Percentiles rank a stretch among this genome's conserved stretches.
These are phyloP conservation scores for Creontiades dilutus DNA, from an alignment of 2,888 invertebrate genomes.

Conservation along the genomic window DNA sequence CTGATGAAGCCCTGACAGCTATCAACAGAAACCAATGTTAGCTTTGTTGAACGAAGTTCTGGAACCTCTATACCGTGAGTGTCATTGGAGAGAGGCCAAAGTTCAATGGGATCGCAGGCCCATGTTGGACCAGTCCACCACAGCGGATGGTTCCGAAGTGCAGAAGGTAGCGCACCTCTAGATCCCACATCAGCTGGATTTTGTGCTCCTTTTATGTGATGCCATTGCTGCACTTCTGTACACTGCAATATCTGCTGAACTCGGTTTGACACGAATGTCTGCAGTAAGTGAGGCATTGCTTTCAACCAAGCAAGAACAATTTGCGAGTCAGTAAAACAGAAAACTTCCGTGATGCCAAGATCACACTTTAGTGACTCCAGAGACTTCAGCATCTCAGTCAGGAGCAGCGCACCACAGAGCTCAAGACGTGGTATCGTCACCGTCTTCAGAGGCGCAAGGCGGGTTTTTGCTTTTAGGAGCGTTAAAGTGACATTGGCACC, in stretches of 20 bases:
- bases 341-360: background rate
- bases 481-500: background rate
- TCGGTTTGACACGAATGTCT: background rate
- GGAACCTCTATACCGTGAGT: background rate
- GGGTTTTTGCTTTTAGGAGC: constrained; percentile 72
- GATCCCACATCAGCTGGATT: too few relatives aligned
- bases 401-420: constrained; percentile 1
- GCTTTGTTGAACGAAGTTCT: background rate
- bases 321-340: background rate
- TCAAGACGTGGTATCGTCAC: constrained; percentile 70
- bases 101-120: background rate
- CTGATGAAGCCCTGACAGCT: background rate
- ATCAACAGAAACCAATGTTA: background rate
- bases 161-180: too few relatives aligned
- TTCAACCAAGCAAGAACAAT: background rate
- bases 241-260: too few relatives aligned
- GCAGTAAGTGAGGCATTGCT: background rate
- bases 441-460: constrained; percentile 74
- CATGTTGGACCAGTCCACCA: too few relatives aligned
- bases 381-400: constrained; percentile 48
- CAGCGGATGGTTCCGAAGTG: too few relatives aligned
- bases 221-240: too few relatives aligned
- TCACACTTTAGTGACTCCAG: background rate
- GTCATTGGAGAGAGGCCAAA: too few relatives aligned
- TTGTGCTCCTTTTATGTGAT: too few relatives aligned